Base-by-base conservation (phyloP, 2,113 vertebrate genomes). In the Henicopernis longicauda region DNA sequence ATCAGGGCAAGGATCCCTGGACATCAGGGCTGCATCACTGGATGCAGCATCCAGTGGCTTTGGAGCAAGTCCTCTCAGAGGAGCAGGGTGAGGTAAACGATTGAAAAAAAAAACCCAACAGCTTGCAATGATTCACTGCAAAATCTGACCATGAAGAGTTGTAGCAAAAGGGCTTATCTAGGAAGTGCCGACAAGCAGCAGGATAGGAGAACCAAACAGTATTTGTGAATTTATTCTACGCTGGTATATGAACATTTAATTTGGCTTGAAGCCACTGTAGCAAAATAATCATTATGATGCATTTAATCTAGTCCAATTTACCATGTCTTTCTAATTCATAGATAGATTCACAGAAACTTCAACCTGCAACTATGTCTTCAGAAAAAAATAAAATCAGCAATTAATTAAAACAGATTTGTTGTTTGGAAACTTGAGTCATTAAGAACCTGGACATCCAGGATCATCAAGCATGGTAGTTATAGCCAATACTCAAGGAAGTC, bases 171-270 rank as follows among this genome's bases (percentile, higher is more conserved):
- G 96, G 76, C 95, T 95, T 96, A 97, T 96, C 95, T 96, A 96
- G 96, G 97, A 97, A 97, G 93, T 96, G 95, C 96, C 97, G 97
- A 98, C 94, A 98, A 97, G 97, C 96, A 98, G 96, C 93, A 61
- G 91, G 93, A 92, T 34, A 85, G 97, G 95, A 97, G 92, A 98
- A 97, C 93, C 97, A 96, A 98, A 96, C 59, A 96, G 94, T 97
- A 97, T 96, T 97, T 97, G 96, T 98, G 95, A 97, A 98, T 98
- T 97, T 97, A 97, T 98, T 97, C 95, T 97, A 98, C 96, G 97
- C 93, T 95, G 89, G 85, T 97, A 95, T 91, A 98, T 95, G 97
- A 98, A 97, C 98, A 97, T 98, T 97, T 95, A 97, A 97, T 97
- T 97, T 98, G 95, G 94, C 96, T 97, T 96, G 93, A 97, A 97